phyloP scores from a whole-genome alignment of 2,888 invertebrate species.

The Cerastoderma edule region DNA sequence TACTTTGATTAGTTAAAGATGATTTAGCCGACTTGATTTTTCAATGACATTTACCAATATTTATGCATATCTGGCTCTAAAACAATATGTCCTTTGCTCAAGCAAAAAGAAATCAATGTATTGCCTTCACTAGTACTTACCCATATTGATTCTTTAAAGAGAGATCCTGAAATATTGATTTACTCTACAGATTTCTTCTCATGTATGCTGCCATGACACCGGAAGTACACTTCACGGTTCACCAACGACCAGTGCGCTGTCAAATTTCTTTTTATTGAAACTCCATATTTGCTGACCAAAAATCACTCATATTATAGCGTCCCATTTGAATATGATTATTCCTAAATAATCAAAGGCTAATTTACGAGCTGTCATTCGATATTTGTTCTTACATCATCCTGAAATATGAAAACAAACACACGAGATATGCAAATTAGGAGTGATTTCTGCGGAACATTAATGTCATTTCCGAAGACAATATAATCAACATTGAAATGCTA shows the following conservation, averaged over 20 bases:
- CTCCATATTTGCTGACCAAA: no score
- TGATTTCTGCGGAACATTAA: not conserved
- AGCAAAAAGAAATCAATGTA: no score
- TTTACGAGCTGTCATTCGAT: not conserved
- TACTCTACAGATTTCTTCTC: not conserved
- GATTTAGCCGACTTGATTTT: no score
- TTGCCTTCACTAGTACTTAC: conserved; percentile 12
- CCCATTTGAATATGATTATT: no score
- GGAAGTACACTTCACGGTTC: conserved; percentile 61
- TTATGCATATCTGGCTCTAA: no score
- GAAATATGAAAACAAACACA: not conserved
- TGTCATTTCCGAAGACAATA: conserved; percentile 4
- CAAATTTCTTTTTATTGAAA: conserved; percentile 10
- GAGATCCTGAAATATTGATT: conserved; percentile 3
- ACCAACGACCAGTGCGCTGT: conserved; percentile 3
- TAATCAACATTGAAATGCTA: no score
- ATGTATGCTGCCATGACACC: conserved; percentile 73
- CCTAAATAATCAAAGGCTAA: no score
- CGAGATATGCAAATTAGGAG: not conserved
- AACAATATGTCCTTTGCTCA: no score
- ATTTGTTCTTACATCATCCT: not conserved
- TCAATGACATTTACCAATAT: no score
- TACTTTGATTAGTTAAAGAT: no score
- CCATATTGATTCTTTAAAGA: not conserved
- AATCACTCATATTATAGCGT: not conserved